Conservation (phyloP, 2,113 vertebrate species). For the Oostethus manadensis region DNA sequence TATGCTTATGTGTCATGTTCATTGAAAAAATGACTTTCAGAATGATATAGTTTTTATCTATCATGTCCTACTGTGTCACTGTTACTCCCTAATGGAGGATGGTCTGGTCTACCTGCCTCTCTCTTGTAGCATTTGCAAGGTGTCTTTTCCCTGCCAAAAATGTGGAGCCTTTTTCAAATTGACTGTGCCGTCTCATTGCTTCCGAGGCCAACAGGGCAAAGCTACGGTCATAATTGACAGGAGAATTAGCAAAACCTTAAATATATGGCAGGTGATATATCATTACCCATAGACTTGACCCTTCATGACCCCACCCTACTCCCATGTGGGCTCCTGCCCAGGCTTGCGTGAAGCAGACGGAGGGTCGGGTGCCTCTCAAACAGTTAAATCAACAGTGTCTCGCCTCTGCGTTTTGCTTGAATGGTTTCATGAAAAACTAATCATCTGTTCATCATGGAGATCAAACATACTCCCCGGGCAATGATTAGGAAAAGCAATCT, state of each 20-base stretch:
- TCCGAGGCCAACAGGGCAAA: slow-evolving; percentile 64
- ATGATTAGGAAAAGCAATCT: slow-evolving; percentile 92
- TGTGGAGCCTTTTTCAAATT: slow-evolving; percentile 69
- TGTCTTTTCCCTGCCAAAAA: slow-evolving; percentile 69
- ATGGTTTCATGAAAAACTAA: slow-evolving; percentile 99
- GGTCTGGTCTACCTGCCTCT: slow-evolving; percentile 39
- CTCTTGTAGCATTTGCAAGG: slow-evolving; percentile 71
- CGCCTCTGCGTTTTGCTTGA: slow-evolving; percentile 88
- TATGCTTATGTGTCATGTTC: no score
- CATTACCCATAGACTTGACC: slow-evolving; percentile 99
- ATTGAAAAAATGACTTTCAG: no score
- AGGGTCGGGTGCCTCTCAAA: slow-evolving; percentile 77
- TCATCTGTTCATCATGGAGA: slow-evolving; percentile 98
- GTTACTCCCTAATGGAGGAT: slow-evolving; percentile 29
- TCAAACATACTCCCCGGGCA: slow-evolving; percentile 90
- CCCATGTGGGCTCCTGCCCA: slow-evolving; percentile 75
- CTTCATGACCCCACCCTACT: slow-evolving; percentile 76
- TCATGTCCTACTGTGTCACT: neutral
- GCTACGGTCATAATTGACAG: slow-evolving; percentile 77
- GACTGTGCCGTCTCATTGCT: slow-evolving; percentile 72
- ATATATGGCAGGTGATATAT: slow-evolving; percentile 89
- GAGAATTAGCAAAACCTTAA: slow-evolving; percentile 92
- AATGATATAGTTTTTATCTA: no score
- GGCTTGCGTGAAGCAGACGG: slow-evolving; percentile 73
- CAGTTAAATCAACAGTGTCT: slow-evolving; percentile 95